These are phyloP conservation scores for Thelaira solivaga DNA, from an alignment of 2,888 invertebrate genomes.

Conservation along the genomic window DNA sequence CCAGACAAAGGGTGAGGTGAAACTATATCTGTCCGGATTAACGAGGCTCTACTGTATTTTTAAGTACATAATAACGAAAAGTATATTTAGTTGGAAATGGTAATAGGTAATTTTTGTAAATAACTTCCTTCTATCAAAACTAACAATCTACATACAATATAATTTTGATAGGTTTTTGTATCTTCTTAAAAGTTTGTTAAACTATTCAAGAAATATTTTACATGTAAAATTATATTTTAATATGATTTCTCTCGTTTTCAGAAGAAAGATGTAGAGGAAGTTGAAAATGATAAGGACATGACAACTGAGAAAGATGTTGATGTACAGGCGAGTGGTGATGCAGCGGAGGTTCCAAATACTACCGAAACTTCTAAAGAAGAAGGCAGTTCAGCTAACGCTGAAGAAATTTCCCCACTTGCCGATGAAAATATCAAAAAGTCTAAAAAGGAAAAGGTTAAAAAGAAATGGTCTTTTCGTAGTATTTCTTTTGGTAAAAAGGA, in stretches of 20 bases:
- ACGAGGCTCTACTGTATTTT: too few species aligned
- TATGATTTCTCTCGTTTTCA: conserved; percentile 71
- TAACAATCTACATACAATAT: too few species aligned
- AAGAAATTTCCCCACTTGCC: conserved; percentile 72
- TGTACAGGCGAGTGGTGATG: conserved; percentile 63
- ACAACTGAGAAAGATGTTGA: conserved; percentile 80
- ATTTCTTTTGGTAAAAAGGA: conserved; percentile 93
- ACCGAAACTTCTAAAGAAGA: conserved; percentile 65
- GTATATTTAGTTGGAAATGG: too few species aligned
- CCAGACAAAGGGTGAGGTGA: too few species aligned
- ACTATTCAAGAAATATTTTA: too few species aligned
- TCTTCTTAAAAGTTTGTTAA: too few species aligned
- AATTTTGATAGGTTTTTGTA: too few species aligned
- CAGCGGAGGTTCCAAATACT: conserved; percentile 33
- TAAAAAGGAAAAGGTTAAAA: conserved; percentile 86
- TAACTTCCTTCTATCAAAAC: too few species aligned
- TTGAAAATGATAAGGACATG: conserved; percentile 84
- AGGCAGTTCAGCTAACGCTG: conserved; percentile 59
- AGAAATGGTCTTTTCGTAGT: conserved; percentile 93
- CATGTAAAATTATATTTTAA: too few species aligned
- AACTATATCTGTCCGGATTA: too few species aligned
- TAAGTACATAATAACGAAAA: too few species aligned
- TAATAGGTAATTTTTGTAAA: too few species aligned
- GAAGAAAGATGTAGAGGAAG: conserved; percentile 80
- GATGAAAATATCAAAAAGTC: conserved; percentile 80